Evolutionary conservation across 2,888 invertebrate genomes (phyloP), one percentile per base, ranked within the genome.

Genomic region (Nemurella pictetii): DNA sequence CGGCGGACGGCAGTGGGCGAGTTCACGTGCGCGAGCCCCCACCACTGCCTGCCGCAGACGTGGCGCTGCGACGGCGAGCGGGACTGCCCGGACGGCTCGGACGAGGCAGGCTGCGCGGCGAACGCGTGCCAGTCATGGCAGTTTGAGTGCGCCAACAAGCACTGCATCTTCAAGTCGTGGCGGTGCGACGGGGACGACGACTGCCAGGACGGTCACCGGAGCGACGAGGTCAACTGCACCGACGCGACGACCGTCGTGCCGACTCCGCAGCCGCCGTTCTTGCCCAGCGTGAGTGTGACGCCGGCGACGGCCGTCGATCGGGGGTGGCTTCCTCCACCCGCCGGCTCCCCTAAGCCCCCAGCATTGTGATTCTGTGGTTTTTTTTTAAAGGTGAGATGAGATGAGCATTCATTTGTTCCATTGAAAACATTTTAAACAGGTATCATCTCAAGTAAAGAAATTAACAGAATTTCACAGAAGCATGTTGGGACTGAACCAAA

Each of bases 151-250:
- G 83, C 74, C 30, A 87, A 86, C 36, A 86, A 86, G 0, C 92
- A 92, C 87, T 93, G 93, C 87, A 92, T 93, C 75, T 92, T 91
- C 86, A 91, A 90, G 84, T 90, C 92, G 80, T 94, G 94, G 94
- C 91, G 91, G 88, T 98, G 97, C 90, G 97, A 97, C 90, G 95
- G 94, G 9, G 95, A 95, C 87, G 90, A 91, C n/a, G 97, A 98
- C 89, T 97, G 97, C 88, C 90, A 91, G 0, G 95, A 95, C 87
- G 91, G 91, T 0, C 92, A 92, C 87, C 92, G 92, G 0, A 93
- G 93, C 0, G 97, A 97, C 89, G 97, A 96, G 89, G 89, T 89
- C 2, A 94, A 95, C 88, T 96, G 96, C 88, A 92, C 93, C 0
- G 88, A 88, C 25, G 88, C 91, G 92, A 83, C 91, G 92, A 0